Percentiles rank a stretch among this genome's conserved stretches.
Evolutionary conservation across 1,140 invertebrate species (phyloP).

Genomic region (Dermatophagoides farinae): DNA sequence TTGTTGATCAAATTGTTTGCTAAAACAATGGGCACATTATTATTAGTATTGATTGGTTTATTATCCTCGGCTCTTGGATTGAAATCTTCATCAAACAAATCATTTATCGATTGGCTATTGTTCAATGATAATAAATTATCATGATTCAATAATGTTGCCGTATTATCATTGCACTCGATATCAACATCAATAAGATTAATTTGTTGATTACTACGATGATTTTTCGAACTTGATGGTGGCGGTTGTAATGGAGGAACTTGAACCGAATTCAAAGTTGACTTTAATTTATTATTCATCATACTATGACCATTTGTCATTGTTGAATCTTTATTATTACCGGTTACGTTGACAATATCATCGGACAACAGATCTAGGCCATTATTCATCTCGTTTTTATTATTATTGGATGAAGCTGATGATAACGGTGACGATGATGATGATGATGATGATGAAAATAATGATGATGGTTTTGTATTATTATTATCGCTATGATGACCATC

Average conservation of each 20-base stretch:
- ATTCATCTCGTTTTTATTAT: too few species aligned
- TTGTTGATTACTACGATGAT: constrained; percentile 17
- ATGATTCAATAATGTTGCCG: background rate
- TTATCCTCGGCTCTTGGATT: constrained; percentile 50
- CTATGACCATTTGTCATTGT: background rate
- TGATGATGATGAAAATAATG: too few species aligned
- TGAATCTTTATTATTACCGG: background rate
- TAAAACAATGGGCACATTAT: too few species aligned
- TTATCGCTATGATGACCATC: background rate
- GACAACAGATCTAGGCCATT: background rate
- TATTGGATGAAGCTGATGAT: too few species aligned
- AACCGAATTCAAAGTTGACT: background rate
- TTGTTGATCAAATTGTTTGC: background rate
- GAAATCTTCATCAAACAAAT: constrained; percentile 48
- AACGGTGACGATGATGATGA: too few species aligned
- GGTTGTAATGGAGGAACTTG: constrained; percentile 21
- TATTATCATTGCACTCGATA: background rate
- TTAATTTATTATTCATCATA: background rate
- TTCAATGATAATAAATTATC: background rate
- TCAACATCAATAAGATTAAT: constrained; percentile 16
- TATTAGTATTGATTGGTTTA: background rate
- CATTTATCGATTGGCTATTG: constrained; percentile 19
- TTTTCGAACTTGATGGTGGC: constrained; percentile 9
- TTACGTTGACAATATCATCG: background rate
- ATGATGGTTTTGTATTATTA: background rate